Evolutionary conservation across 2,888 invertebrate genomes (phyloP).

Genomic region (Myopa tessellatipennis): DNA sequence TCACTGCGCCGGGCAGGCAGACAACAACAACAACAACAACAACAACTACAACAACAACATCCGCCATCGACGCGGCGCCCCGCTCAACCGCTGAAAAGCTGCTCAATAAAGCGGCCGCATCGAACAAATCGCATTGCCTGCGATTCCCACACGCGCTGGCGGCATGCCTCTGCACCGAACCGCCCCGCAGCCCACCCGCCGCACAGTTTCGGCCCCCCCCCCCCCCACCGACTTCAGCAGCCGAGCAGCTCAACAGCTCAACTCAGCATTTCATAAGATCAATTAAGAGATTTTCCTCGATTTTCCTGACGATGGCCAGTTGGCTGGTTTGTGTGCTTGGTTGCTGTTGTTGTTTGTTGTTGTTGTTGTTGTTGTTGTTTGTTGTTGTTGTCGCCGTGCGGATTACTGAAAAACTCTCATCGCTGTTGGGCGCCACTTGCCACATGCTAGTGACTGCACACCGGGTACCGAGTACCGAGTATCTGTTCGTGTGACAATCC

Average conservation of each 20-base stretch:
- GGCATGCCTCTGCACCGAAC: not conserved
- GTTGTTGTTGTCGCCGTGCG: not conserved
- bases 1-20: conserved; percentile 13
- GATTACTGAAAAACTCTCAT: not conserved
- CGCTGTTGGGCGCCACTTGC: conserved; percentile 34
- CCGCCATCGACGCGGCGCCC: not conserved
- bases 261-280: conserved; percentile 33
- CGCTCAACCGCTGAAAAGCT: conserved; percentile 17
- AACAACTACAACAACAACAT: conserved; percentile 7
- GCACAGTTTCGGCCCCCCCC: not conserved
- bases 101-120: conserved; percentile 21
- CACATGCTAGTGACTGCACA: not conserved
- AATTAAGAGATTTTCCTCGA: conserved; percentile 40
- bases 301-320: conserved; percentile 12
- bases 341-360: not conserved
- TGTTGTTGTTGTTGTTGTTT: conserved; percentile 13
- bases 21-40: not conserved
- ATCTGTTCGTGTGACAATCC: conserved; percentile 10
- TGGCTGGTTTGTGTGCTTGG: not conserved
- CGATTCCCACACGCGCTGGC: conserved; percentile 33
- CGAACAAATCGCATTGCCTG: conserved; percentile 29
- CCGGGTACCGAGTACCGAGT: too few species aligned
- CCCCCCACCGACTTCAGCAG: not conserved
- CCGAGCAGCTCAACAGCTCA: not conserved
- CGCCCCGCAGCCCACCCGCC: not conserved